Conservation (phyloP, 2,888 invertebrate species). For the Leucophora obtusa region DNA sequence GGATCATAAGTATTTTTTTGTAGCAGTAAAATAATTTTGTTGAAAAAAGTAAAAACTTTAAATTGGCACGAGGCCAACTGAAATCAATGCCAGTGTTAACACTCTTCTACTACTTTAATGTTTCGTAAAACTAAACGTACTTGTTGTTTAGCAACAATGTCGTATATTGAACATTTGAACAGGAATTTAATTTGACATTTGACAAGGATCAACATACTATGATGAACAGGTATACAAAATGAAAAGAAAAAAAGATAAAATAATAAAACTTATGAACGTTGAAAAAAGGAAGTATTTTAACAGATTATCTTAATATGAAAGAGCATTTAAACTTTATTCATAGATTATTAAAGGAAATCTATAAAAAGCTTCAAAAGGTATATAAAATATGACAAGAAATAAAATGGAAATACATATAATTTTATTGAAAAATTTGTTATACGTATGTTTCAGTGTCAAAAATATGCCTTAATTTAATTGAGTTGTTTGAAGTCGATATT, state of each 20-base stretch:
- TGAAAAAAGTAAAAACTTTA: neutral
- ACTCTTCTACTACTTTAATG: slow-evolving; percentile 41
- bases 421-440: too few relatives aligned
- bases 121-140: slow-evolving; percentile 34
- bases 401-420: too few relatives aligned
- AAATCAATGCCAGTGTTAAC: slow-evolving; percentile 63
- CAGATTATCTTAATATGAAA: too few relatives aligned
- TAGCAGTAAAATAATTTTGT: neutral
- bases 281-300: too few relatives aligned
- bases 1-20: slow-evolving; percentile 15
- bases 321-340: too few relatives aligned
- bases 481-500: too few relatives aligned
- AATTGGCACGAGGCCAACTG: slow-evolving; percentile 61
- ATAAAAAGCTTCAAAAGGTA: too few relatives aligned
- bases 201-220: slow-evolving; percentile 62
- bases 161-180: slow-evolving; percentile 54
- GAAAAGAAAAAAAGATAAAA: slow-evolving; percentile 16
- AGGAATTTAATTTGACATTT: slow-evolving; percentile 63
- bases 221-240: slow-evolving; percentile 52
- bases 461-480: too few relatives aligned
- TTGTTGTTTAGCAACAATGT: slow-evolving; percentile 57
- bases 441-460: too few relatives aligned
- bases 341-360: too few relatives aligned
- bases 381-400: too few relatives aligned
- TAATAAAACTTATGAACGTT: neutral